phyloP scores from a whole-genome alignment of 1,140 invertebrate species.

The Scaptomyza hsui region DNA sequence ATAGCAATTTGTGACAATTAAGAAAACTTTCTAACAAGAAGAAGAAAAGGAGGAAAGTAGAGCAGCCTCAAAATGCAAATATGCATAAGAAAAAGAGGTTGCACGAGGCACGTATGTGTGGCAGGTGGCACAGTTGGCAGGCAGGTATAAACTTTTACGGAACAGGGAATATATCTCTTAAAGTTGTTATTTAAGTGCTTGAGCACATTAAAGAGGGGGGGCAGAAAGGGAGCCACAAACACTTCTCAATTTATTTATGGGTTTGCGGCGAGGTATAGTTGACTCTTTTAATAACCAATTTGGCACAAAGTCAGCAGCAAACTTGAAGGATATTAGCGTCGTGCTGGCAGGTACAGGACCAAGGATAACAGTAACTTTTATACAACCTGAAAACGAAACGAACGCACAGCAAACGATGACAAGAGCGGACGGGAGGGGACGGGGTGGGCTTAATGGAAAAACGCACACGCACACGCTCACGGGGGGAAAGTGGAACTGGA shows the following conservation, averaged over 20 bases:
- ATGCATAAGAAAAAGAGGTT: no score
- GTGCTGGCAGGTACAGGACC: constrained; percentile 6
- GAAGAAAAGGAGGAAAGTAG: no score
- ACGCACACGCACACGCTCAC: constrained; percentile 45
- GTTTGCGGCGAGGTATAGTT: constrained; percentile 33
- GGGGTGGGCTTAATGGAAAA: constrained; percentile 62
- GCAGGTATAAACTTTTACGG: no score
- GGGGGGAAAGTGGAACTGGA: background rate
- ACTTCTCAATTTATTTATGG: constrained; percentile 46
- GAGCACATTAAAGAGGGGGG: no score
- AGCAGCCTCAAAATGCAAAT: no score
- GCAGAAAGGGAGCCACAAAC: background rate
- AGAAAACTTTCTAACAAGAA: no score
- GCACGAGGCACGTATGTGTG: no score
- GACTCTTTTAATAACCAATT: constrained; percentile 78
- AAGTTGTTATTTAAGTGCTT: no score
- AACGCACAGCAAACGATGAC: background rate
- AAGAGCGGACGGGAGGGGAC: background rate
- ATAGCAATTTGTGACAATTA: no score
- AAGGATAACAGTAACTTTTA: constrained; percentile 40
- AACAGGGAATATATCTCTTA: no score
- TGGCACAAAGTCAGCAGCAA: constrained; percentile 61
- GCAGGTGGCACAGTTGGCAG: no score
- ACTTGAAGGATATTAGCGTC: constrained; percentile 58
- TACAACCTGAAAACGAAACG: no score